Conservation (phyloP, 2,113 vertebrate species). For the Centropus unirufus region DNA sequence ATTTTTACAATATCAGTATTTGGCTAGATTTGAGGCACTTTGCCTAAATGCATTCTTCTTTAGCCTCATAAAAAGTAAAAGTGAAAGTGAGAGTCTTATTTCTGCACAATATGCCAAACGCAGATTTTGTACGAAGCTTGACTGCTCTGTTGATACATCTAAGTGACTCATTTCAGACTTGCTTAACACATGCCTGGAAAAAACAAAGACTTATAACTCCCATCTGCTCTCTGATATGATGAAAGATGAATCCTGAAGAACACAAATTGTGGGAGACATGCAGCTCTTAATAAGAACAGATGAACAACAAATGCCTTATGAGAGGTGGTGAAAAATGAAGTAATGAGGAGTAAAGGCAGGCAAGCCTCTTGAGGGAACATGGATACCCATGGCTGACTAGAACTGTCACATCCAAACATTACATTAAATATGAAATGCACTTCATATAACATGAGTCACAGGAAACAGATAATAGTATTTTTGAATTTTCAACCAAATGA, state of each 20-base stretch:
- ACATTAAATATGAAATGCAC: constrained; percentile 4
- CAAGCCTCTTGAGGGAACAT: constrained; percentile 35
- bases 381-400: constrained; percentile 26
- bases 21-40: neutral
- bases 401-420: constrained; percentile 39
- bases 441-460: neutral
- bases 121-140: constrained; percentile 1
- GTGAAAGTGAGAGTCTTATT: constrained; percentile 11
- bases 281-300: constrained; percentile 43
- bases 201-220: constrained; percentile 46
- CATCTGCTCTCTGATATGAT: constrained; percentile 64
- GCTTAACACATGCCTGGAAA: constrained; percentile 56
- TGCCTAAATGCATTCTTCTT: neutral
- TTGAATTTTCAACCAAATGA: neutral
- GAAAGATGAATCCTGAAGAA: constrained; percentile 63
- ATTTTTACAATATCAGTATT: neutral
- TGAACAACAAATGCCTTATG: constrained; percentile 47
- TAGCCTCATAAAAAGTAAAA: neutral
- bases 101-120: neutral
- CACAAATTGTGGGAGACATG: constrained; percentile 33
- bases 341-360: constrained; percentile 57
- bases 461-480: neutral
- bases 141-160: constrained; percentile 25
- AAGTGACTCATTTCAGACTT: constrained; percentile 66
- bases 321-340: constrained; percentile 58